Evolutionary conservation across 2,797 vertebrate genomes (phyloP).

Genomic region (Aeoliscus strigatus): DNA sequence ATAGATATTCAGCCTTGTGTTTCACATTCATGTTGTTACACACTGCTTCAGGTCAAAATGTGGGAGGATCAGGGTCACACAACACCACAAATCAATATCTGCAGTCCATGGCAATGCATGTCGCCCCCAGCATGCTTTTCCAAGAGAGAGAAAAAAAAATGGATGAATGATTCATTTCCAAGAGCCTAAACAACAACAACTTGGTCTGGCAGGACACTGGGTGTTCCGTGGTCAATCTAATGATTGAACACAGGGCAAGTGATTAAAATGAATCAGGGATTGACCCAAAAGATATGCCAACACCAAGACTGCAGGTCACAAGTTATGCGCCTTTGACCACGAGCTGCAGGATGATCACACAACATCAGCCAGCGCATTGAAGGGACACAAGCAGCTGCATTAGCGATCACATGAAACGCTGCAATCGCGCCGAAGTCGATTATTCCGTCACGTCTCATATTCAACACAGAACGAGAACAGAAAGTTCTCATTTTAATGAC

Average conservation of each 20-base stretch:
- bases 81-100: conserved; percentile 36
- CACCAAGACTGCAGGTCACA: conserved; percentile 3
- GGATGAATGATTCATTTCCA: conserved; percentile 28
- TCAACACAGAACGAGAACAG: conserved; percentile 9
- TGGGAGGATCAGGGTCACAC: conserved; percentile 43
- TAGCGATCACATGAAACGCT: not conserved
- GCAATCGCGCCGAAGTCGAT: too few species aligned
- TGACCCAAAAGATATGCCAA: conserved; percentile 9
- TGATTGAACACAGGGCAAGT: conserved; percentile 27
- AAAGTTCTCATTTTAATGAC: conserved; percentile 8
- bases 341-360: not conserved
- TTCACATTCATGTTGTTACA: conserved; percentile 26
- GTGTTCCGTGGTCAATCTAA: conserved; percentile 38
- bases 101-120: conserved; percentile 7
- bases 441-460: not conserved
- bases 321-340: not conserved
- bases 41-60: conserved; percentile 21
- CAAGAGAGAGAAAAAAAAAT: conserved; percentile 19
- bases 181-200: conserved; percentile 23
- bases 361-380: conserved; percentile 1
- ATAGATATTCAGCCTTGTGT: conserved; percentile 15
- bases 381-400: conserved; percentile 1
- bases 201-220: conserved; percentile 23
- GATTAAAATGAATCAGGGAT: conserved; percentile 42
- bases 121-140: conserved; percentile 16